Conservation (phyloP, 2,888 invertebrate species). For the Boloria euphrosyne region DNA sequence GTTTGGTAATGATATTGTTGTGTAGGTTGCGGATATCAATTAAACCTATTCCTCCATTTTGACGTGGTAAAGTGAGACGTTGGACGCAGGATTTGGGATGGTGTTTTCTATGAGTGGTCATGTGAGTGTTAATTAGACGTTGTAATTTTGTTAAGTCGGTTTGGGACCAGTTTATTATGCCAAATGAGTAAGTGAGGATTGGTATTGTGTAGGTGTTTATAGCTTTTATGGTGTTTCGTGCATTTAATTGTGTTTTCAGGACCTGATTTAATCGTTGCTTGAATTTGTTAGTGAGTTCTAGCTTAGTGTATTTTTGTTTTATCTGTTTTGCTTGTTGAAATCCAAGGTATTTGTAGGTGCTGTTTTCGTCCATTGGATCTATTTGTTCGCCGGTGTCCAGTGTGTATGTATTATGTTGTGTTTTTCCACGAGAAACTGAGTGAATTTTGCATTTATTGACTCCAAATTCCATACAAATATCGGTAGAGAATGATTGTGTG, state of each 20-base stretch:
- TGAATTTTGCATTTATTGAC: constrained; percentile 18
- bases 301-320: constrained; percentile 5
- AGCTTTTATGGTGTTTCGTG: constrained; percentile 8
- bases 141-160: too few relatives aligned
- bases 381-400: constrained; percentile 10
- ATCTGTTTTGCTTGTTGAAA: constrained; percentile 16
- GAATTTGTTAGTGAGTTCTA: constrained; percentile 6
- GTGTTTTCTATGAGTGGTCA: too few relatives aligned
- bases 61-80: too few relatives aligned
- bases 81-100: too few relatives aligned
- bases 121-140: too few relatives aligned
- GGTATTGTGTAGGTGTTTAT: not conserved
- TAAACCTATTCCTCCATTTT: too few relatives aligned
- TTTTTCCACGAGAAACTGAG: not conserved
- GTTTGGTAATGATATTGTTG: constrained; percentile 17
- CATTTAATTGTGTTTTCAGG: constrained; percentile 4
- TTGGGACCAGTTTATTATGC: too few relatives aligned
- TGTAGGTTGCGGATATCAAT: constrained; percentile 28
- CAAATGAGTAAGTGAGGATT: too few relatives aligned
- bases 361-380: not conserved
- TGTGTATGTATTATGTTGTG: not conserved
- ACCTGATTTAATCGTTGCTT: constrained; percentile 5
- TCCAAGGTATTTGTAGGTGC: constrained; percentile 23
- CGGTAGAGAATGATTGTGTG: constrained; percentile 2
- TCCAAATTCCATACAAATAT: constrained; percentile 15